Percentiles rank a stretch among this genome's conserved stretches.
Evolutionary conservation across 2,888 invertebrate species (phyloP).

Genomic region (Orthonychiurus folsomi): DNA sequence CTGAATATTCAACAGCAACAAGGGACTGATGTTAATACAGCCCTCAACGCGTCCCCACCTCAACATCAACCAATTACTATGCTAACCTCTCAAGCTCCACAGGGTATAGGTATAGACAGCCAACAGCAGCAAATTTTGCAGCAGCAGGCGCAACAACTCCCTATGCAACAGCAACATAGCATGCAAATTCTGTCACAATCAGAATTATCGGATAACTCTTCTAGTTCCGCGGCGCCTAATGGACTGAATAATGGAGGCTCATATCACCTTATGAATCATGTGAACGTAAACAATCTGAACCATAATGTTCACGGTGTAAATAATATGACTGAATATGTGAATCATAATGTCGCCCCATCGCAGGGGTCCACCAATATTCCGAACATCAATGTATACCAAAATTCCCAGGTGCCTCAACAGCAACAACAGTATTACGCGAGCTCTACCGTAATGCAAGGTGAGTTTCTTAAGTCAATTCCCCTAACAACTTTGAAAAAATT

Average conservation of each 20-base stretch:
- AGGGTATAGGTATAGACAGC: not conserved
- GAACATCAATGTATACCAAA: slow-evolving; percentile 16
- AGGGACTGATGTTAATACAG: too few relatives aligned
- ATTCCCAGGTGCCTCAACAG: slow-evolving; percentile 26
- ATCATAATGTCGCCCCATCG: slow-evolving; percentile 16
- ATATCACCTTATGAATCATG: slow-evolving; percentile 16
- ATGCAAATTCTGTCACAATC: not conserved
- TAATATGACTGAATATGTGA: slow-evolving; percentile 11
- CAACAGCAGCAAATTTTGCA: not conserved
- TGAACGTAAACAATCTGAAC: not conserved
- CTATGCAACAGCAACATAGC: slow-evolving; percentile 2
- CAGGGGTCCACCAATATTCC: slow-evolving; percentile 17
- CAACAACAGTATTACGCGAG: slow-evolving; percentile 32
- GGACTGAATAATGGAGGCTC: slow-evolving; percentile 14
- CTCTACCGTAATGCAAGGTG: slow-evolving; percentile 26
- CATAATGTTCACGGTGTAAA: slow-evolving; percentile 2
- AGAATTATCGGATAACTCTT: not conserved
- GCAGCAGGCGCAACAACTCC: too few relatives aligned
- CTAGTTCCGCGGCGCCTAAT: slow-evolving; percentile 4
- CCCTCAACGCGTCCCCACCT: not conserved
- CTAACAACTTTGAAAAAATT: too few relatives aligned
- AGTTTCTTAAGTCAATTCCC: too few relatives aligned
- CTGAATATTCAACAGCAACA: slow-evolving; percentile 9
- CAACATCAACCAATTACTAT: slow-evolving; percentile 7
- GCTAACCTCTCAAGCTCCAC: not conserved